Evolutionary conservation across 35 echinoderm and acorn worm genomes (phyloP).

Genomic region (Strongylocentrotus purpuratus): DNA sequence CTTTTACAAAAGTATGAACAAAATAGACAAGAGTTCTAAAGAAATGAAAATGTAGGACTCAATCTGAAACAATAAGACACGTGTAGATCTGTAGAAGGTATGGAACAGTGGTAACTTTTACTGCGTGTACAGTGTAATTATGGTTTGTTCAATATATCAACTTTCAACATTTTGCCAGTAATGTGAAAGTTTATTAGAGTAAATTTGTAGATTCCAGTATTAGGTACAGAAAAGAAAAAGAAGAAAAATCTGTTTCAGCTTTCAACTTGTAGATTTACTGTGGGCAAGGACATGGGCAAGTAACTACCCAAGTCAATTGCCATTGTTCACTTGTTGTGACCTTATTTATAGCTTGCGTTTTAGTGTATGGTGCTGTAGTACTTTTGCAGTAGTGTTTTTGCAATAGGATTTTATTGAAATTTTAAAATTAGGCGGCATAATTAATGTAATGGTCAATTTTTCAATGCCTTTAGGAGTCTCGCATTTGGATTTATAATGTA

Average conservation of each 20-base stretch:
- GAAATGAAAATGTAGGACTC: neutral
- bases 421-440: neutral
- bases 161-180: neutral
- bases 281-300: neutral
- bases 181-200: neutral
- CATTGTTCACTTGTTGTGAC: neutral
- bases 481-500: neutral
- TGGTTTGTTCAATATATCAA: neutral
- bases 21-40: neutral
- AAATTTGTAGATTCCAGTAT: neutral
- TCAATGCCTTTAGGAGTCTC: neutral
- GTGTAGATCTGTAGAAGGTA: neutral
- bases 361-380: neutral
- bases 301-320: neutral
- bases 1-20: neutral
- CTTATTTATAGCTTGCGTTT: neutral
- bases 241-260: neutral
- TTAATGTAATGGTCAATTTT: neutral
- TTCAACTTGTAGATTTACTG: neutral
- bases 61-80: neutral
- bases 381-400: slow-evolving; percentile 3
- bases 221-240: neutral
- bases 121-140: neutral
- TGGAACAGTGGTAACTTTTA: neutral
- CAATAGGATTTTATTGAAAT: neutral